Percentiles rank a stretch among this genome's conserved stretches.
Conservation (phyloP, 2,113 vertebrate species). For the Daubentonia madagascariensis region DNA sequence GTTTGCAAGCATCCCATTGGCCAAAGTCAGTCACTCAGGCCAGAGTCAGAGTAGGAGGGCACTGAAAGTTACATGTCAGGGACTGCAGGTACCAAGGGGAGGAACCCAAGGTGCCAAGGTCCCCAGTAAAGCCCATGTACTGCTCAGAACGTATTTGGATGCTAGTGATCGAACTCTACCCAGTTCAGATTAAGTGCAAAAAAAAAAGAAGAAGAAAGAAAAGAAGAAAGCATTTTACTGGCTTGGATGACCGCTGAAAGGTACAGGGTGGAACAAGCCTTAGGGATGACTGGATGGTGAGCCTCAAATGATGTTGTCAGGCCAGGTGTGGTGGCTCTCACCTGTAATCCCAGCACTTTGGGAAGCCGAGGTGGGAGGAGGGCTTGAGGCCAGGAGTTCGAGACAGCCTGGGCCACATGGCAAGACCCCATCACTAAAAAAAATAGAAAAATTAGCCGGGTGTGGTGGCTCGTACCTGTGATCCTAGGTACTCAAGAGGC, state of each 20-base stretch:
- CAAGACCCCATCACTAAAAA: no score
- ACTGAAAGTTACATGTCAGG: not conserved
- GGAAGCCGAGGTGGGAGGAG: no score
- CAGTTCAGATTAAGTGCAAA: not conserved
- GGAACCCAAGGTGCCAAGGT: not conserved
- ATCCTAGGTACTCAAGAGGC: no score
- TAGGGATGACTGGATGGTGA: not conserved
- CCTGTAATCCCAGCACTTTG: no score
- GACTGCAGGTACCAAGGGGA: no score
- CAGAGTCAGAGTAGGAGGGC: not conserved
- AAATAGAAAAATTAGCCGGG: no score
- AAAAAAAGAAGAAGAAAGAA: not conserved
- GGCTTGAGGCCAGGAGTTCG: no score
- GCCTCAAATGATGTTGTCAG: not conserved
- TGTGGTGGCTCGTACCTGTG: no score
- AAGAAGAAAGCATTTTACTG: not conserved
- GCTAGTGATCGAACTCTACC: not conserved
- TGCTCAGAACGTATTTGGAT: not conserved
- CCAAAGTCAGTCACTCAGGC: not conserved
- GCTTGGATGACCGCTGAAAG: not conserved
- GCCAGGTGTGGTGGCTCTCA: no score
- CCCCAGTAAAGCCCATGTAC: not conserved
- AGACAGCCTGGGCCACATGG: no score
- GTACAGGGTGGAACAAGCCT: not conserved
- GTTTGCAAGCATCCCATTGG: not conserved